Evolutionary conservation across 2,888 invertebrate genomes (phyloP), one percentile per base, ranked within the genome.

Genomic region (Busseola fusca): DNA sequence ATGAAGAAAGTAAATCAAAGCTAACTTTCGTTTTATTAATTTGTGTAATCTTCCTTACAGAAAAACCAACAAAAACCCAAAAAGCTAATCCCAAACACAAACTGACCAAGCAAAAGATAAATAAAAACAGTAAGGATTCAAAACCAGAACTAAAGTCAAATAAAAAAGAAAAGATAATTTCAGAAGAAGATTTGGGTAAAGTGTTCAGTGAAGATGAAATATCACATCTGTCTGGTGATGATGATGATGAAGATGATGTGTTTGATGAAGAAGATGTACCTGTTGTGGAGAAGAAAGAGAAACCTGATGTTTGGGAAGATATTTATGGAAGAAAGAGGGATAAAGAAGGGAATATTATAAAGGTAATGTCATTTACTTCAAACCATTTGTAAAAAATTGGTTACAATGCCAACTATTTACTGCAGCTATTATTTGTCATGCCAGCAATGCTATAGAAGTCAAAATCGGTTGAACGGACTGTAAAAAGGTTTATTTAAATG

Each of bases 281-380:
- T 65, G 74, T 76, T 59, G 77, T 84, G 45, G 82, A 88, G 48
- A 90, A 93, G 73, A 76, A 88, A 79, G 92, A 88, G 76, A 92
- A 92, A 76, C 94, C 93, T 74, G 94, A 95, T 88, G 88, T 92
- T 6, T 98, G 97, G 97, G 98, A 99, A 95, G 99, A 99, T 94
- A 99, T 99, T 89, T 99, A 99, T 93, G 99, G 99, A 0, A 96
- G 99, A 74, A 96, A 97, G 83, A 96, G 98, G 82, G 97, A 98
- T 88, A 97, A 97, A 86, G 96, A 97, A 83, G 99, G 99, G 4
- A 97, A 98, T 89, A 90, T 99, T 81, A 93, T 99, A 59, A 94
- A 96, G 87, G 97, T 97, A 27, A 52, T 12, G 25, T 14, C 12
- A 50, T 10, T 50, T 4, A 50, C 5, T 52, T 52, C 25, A 52